Percentiles rank a stretch among this genome's conserved stretches.
These are phyloP conservation scores for Rhorus exstirpatorius DNA, from an alignment of 2,888 invertebrate species.

Conservation along the genomic window DNA sequence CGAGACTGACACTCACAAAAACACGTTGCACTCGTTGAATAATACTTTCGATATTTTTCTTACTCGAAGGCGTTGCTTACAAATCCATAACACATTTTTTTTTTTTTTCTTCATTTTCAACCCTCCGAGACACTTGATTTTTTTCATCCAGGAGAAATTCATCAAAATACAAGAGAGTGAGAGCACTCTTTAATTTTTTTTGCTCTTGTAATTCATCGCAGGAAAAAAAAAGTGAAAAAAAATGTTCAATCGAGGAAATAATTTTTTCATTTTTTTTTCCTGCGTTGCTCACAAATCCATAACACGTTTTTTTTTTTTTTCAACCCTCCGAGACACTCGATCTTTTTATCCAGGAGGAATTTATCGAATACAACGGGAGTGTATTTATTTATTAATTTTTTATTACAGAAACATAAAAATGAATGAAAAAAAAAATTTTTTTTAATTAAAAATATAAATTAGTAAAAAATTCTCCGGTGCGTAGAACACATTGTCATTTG, in stretches of 20 bases:
- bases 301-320: too few relatives aligned
- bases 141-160: slow-evolving; percentile 14
- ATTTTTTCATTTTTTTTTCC: too few relatives aligned
- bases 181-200: slow-evolving; percentile 13
- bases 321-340: slow-evolving; percentile 4
- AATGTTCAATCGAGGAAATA: too few relatives aligned
- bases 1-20: slow-evolving; percentile 26
- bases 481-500: slow-evolving; percentile 53
- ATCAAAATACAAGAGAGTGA: slow-evolving; percentile 8
- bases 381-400: too few relatives aligned
- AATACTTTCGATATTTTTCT: background rate
- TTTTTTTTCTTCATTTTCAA: slow-evolving; percentile 57
- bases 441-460: background rate
- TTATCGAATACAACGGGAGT: too few relatives aligned
- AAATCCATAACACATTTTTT: slow-evolving; percentile 85
- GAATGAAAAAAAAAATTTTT: too few relatives aligned
- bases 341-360: too few relatives aligned
- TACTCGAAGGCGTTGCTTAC: slow-evolving; percentile 80
- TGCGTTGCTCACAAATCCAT: too few relatives aligned
- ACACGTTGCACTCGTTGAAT: slow-evolving; percentile 4
- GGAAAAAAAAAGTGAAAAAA: too few relatives aligned
- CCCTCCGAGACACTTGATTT: slow-evolving; percentile 31
- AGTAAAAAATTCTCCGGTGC: slow-evolving; percentile 27
- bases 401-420: too few relatives aligned
- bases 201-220: background rate